These are phyloP conservation scores for Diadema setosum DNA, from an alignment of 35 echinoderm and acorn worm genomes.

Conservation along the genomic window DNA sequence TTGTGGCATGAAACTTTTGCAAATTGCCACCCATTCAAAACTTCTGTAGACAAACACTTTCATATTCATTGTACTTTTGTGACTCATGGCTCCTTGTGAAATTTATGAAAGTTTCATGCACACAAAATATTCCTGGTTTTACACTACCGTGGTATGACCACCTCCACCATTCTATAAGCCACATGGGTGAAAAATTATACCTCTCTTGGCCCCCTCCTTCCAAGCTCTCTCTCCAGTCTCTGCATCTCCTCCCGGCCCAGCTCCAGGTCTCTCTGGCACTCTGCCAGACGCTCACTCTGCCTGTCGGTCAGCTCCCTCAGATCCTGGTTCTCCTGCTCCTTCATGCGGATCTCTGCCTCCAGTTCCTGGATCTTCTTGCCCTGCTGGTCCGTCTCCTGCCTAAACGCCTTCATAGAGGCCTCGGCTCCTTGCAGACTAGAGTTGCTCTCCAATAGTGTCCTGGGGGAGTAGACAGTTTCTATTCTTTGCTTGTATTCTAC, in stretches of 20 bases:
- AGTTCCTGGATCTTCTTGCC: constrained; percentile 13
- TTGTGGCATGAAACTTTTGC: no score
- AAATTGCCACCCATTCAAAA: no score
- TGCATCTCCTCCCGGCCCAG: constrained; percentile 42
- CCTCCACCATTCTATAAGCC: no score
- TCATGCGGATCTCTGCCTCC: background rate
- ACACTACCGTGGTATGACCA: no score
- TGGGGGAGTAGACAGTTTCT: no score
- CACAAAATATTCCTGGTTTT: no score
- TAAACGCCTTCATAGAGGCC: background rate
- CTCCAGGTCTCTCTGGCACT: constrained; percentile 75
- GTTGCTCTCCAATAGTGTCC: background rate
- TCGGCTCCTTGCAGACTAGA: background rate
- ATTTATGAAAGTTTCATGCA: no score
- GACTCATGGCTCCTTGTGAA: no score
- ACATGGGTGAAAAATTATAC: no score
- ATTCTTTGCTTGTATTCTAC: no score
- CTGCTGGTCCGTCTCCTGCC: background rate
- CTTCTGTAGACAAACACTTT: no score
- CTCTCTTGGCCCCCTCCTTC: constrained; percentile 6
- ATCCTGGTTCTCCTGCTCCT: constrained; percentile 57
- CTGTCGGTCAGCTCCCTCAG: constrained; percentile 46
- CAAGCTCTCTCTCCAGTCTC: constrained; percentile 14
- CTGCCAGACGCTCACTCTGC: constrained; percentile 54
- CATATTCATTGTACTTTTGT: no score